phyloP scores from a whole-genome alignment of 2,888 invertebrate species.

The Brenthis hecate region DNA sequence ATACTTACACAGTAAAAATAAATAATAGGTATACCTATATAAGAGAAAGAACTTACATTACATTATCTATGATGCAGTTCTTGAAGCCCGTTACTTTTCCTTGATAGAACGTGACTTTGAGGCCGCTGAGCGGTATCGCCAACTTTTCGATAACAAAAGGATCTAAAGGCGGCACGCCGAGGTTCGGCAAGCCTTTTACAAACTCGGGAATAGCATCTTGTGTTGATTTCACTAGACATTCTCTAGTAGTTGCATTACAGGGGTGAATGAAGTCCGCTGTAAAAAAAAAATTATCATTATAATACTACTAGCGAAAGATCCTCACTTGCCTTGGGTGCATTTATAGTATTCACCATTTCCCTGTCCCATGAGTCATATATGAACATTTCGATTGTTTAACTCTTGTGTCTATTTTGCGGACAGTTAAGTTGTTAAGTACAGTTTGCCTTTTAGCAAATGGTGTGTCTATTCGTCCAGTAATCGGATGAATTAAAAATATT shows the following conservation, averaged over 20 bases:
- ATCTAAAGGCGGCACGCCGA: slow-evolving; percentile 59
- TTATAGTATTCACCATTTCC: too few species aligned
- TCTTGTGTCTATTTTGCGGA: too few species aligned
- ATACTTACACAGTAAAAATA: too few species aligned
- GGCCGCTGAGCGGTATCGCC: slow-evolving; percentile 61
- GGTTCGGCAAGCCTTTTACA: slow-evolving; percentile 65
- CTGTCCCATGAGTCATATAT: too few species aligned
- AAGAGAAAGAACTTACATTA: slow-evolving; percentile 57
- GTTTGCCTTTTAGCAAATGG: too few species aligned
- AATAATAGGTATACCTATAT: too few species aligned
- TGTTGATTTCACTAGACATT: slow-evolving; percentile 63
- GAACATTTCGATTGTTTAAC: too few species aligned
- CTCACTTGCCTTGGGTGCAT: neutral
- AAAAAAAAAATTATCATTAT: slow-evolving; percentile 21
- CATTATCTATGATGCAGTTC: slow-evolving; percentile 67
- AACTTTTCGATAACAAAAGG: slow-evolving; percentile 71
- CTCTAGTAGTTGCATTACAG: slow-evolving; percentile 61
- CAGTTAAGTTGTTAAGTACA: too few species aligned
- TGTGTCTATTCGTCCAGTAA: too few species aligned
- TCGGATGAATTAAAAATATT: too few species aligned
- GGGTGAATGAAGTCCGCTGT: slow-evolving; percentile 72
- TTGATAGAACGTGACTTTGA: slow-evolving; percentile 69
- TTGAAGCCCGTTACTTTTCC: slow-evolving; percentile 71
- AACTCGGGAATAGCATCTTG: slow-evolving; percentile 69
- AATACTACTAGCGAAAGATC: neutral